Percentiles rank a stretch among this genome's conserved stretches.
Evolutionary conservation across 2,113 vertebrate genomes (phyloP).

Genomic region (Cephalopholis sonnerati): DNA sequence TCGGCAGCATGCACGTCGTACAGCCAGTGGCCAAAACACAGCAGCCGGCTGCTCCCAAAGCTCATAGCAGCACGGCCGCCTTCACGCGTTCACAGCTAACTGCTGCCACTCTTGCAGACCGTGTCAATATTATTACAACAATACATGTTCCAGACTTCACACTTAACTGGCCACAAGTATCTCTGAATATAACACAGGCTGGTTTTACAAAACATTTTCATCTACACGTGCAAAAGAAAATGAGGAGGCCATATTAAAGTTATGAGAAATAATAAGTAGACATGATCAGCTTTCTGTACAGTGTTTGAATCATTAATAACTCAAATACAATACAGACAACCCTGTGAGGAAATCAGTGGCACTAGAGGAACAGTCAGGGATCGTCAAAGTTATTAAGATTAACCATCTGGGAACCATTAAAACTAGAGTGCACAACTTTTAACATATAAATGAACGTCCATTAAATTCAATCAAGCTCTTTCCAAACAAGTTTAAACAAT

Average conservation of each 20-base stretch:
- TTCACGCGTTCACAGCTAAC: constrained; percentile 46
- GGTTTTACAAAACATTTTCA: background rate
- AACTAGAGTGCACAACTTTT: too few relatives aligned
- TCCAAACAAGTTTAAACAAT: too few relatives aligned
- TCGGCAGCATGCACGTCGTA: constrained; percentile 36
- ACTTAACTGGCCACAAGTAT: constrained; percentile 2
- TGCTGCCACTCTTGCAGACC: constrained; percentile 13
- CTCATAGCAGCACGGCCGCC: constrained; percentile 32
- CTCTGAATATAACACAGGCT: background rate
- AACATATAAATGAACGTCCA: too few relatives aligned
- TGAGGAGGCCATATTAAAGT: background rate
- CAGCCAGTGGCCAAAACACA: constrained; percentile 45
- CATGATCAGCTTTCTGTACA: background rate
- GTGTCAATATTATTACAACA: constrained; percentile 34
- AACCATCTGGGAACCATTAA: background rate
- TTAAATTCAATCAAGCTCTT: too few relatives aligned
- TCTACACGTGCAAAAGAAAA: background rate
- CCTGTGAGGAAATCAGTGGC: background rate
- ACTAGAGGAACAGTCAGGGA: background rate
- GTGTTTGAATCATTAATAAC: background rate
- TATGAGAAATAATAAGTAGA: background rate
- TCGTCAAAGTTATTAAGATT: background rate
- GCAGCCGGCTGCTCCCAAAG: constrained; percentile 52
- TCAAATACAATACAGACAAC: background rate
- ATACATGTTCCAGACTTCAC: background rate